These are phyloP conservation scores for Lasioglossum calceatum DNA, from an alignment of 2,888 invertebrate species.

Conservation along the genomic window DNA sequence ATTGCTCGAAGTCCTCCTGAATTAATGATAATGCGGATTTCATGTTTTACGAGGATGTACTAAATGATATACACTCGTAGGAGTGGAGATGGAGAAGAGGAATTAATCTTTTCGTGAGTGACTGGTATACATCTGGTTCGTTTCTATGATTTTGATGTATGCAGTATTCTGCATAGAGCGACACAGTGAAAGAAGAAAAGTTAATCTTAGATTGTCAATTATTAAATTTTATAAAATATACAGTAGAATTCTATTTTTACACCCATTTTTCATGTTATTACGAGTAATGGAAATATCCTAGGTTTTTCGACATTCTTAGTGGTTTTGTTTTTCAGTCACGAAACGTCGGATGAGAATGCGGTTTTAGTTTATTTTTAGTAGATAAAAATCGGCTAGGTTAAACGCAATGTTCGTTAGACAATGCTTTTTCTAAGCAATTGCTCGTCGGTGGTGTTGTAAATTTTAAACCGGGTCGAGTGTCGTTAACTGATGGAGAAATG, in stretches of 20 bases:
- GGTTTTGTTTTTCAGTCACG: too few relatives aligned
- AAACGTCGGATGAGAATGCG: too few relatives aligned
- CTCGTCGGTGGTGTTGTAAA: not conserved
- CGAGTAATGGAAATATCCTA: not conserved
- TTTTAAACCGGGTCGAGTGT: constrained; percentile 16
- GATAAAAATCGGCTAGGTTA: not conserved
- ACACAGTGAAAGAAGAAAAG: too few relatives aligned
- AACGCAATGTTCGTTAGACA: not conserved
- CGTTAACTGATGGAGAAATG: constrained; percentile 6
- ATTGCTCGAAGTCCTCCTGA: not conserved
- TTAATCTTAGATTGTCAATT: too few relatives aligned
- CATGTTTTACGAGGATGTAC: not conserved
- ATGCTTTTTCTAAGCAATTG: not conserved
- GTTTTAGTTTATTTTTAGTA: not conserved
- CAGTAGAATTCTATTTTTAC: too few relatives aligned
- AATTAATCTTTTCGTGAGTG: not conserved
- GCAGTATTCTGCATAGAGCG: too few relatives aligned
- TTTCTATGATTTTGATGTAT: too few relatives aligned
- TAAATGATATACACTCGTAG: not conserved
- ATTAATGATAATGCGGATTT: not conserved
- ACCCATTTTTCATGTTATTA: not conserved
- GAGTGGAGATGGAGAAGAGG: not conserved
- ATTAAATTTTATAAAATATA: too few relatives aligned
- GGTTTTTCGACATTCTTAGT: too few relatives aligned
- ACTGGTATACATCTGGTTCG: not conserved